A percentile compares a stretch with the other conserved stretches of the same genome.
These are phyloP conservation scores for Caenorhabditis wallacei DNA, from an alignment of 2,888 invertebrate genomes.

Conservation along the genomic window DNA sequence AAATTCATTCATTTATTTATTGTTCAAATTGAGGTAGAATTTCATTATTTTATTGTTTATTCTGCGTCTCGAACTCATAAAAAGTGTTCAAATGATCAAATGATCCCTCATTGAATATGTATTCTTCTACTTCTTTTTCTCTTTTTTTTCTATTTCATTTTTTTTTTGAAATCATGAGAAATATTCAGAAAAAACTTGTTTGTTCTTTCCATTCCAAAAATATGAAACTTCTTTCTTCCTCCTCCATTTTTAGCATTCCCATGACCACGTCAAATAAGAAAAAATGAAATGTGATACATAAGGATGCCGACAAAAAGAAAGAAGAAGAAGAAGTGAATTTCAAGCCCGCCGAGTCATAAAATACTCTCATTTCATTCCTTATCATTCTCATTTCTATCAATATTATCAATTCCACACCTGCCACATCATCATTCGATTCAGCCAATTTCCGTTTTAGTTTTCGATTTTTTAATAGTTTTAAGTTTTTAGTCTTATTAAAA, in stretches of 20 bases:
- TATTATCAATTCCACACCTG: slow-evolving; percentile 55
- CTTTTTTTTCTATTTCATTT: background rate
- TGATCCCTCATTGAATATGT: background rate
- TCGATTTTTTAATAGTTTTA: slow-evolving; percentile 29
- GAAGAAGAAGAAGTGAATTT: slow-evolving; percentile 8
- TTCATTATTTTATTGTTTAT: no score
- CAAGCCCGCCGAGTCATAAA: slow-evolving; percentile 38
- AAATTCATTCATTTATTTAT: no score
- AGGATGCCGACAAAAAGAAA: slow-evolving; percentile 41
- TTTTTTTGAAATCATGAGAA: slow-evolving; percentile 6
- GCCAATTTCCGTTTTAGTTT: slow-evolving; percentile 31
- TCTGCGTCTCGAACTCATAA: no score
- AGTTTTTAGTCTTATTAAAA: slow-evolving; percentile 16
- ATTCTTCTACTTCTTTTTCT: background rate
- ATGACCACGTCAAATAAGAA: slow-evolving; percentile 33
- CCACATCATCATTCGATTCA: slow-evolving; percentile 33
- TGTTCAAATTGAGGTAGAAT: no score
- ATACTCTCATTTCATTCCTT: background rate
- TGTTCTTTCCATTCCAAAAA: slow-evolving; percentile 21
- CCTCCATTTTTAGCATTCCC: slow-evolving; percentile 25
- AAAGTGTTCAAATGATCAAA: background rate
- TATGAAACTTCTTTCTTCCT: slow-evolving; percentile 5
- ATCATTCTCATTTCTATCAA: slow-evolving; percentile 6
- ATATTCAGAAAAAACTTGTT: slow-evolving; percentile 19
- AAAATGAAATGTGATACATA: slow-evolving; percentile 45